Percentiles rank a stretch among this genome's conserved stretches.
Evolutionary conservation across 1,140 invertebrate species (phyloP).

Genomic region (Formica exsecta): DNA sequence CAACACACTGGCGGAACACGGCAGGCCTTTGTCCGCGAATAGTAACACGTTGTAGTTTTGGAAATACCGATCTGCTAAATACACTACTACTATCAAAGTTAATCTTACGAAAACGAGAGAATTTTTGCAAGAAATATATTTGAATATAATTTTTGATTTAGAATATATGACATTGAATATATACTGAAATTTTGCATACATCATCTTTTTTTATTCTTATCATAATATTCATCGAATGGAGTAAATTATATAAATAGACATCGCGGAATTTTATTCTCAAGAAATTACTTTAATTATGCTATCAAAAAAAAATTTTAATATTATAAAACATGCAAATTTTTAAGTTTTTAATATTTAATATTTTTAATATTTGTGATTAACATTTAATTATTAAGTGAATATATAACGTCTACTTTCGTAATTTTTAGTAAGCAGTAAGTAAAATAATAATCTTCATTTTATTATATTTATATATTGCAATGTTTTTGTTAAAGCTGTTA

Average conservation of each 20-base stretch:
- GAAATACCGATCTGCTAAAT: neutral
- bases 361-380: no score
- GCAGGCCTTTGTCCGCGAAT: neutral
- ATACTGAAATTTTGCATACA: neutral
- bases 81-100: neutral
- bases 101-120: neutral
- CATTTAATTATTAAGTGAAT: no score
- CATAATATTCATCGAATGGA: neutral
- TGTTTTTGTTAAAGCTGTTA: neutral
- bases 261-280: neutral
- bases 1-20: slow-evolving; percentile 40
- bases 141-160: neutral
- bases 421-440: neutral
- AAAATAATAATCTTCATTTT: neutral
- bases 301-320: neutral
- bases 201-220: neutral
- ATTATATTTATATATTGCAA: neutral
- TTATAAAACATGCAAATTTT: neutral
- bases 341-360: no score
- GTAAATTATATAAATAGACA: neutral
- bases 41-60: slow-evolving; percentile 30
- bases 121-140: neutral
- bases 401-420: neutral
- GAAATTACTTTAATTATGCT: neutral
- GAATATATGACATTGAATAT: neutral